Percentiles rank a stretch among this genome's conserved stretches.
Conservation (phyloP, 2,888 invertebrate genomes). For the Noctua comes region DNA sequence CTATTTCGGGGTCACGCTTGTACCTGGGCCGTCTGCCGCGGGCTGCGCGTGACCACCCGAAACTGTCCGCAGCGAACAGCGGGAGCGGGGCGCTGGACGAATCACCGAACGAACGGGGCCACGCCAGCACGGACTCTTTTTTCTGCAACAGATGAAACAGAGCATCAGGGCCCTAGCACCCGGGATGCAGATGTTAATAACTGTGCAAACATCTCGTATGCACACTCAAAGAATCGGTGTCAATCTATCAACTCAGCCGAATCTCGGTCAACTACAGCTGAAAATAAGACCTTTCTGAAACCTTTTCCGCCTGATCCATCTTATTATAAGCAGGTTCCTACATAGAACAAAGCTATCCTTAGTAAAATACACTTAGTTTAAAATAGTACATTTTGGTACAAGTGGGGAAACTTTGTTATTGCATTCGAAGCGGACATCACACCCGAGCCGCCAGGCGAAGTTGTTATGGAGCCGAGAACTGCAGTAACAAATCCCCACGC, state of each 20-base stretch:
- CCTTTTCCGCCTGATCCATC: background rate
- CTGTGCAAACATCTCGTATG: background rate
- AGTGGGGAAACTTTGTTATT: too few relatives aligned
- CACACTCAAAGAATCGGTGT: too few relatives aligned
- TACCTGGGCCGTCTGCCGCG: constrained; percentile 68
- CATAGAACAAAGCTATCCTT: background rate
- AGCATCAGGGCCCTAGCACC: background rate
- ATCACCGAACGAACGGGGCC: constrained; percentile 37
- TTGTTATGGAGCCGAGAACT: too few relatives aligned
- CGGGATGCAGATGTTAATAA: background rate
- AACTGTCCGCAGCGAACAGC: constrained; percentile 24
- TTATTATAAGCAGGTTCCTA: background rate
- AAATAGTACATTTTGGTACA: background rate
- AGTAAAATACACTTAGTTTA: background rate
- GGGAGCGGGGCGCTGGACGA: constrained; percentile 16
- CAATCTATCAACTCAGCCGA: background rate
- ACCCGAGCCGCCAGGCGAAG: too few relatives aligned
- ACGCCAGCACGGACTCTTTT: constrained; percentile 43
- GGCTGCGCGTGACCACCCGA: constrained; percentile 30
- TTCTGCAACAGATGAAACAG: constrained; percentile 45
- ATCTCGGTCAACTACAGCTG: background rate
- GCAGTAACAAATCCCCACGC: too few relatives aligned
- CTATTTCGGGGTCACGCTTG: constrained; percentile 80
- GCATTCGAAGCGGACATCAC: too few relatives aligned
- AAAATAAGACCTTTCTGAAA: background rate